A percentile compares a stretch with the other conserved stretches of the same genome.
phyloP scores from a whole-genome alignment of 92 coral and sea anemone genomes.

The Porites rus region DNA sequence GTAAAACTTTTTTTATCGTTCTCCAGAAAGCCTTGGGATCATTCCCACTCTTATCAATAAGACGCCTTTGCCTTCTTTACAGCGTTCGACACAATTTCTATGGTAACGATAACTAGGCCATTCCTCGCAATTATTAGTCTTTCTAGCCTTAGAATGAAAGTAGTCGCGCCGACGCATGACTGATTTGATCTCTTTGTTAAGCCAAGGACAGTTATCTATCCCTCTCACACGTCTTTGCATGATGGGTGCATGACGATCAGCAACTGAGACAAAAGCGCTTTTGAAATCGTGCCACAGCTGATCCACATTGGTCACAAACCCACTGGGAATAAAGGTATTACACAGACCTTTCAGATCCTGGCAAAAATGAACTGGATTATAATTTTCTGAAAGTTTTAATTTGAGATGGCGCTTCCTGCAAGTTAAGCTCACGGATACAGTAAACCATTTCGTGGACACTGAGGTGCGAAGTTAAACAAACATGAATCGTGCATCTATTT shows the following conservation, averaged over 20 bases:
- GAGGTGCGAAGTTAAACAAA: no score
- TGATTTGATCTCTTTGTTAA: slow-evolving; percentile 55
- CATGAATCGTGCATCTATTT: no score
- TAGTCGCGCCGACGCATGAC: slow-evolving; percentile 66
- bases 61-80: slow-evolving; percentile 41
- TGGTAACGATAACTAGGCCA: slow-evolving; percentile 45
- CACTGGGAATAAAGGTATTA: background rate
- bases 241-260: no score
- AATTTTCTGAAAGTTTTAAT: slow-evolving; percentile 57
- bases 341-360: slow-evolving; percentile 58
- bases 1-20: slow-evolving; percentile 55
- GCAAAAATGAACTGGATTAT: slow-evolving; percentile 44
- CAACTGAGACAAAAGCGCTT: slow-evolving; percentile 42
- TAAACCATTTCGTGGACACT: no score
- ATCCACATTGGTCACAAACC: slow-evolving; percentile 41
- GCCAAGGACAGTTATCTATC: slow-evolving; percentile 50
- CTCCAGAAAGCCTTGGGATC: slow-evolving; percentile 60
- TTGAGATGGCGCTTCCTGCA: slow-evolving; percentile 67
- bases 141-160: slow-evolving; percentile 42
- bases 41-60: slow-evolving; percentile 32
- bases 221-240: no score
- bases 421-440: slow-evolving; percentile 1
- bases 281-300: slow-evolving; percentile 47
- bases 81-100: slow-evolving; percentile 46
- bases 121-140: slow-evolving; percentile 38